Percentiles rank a stretch among this genome's conserved stretches.
These are phyloP conservation scores for Sebastes schlegelii DNA, from an alignment of 2,113 vertebrate species.

Conservation along the genomic window DNA sequence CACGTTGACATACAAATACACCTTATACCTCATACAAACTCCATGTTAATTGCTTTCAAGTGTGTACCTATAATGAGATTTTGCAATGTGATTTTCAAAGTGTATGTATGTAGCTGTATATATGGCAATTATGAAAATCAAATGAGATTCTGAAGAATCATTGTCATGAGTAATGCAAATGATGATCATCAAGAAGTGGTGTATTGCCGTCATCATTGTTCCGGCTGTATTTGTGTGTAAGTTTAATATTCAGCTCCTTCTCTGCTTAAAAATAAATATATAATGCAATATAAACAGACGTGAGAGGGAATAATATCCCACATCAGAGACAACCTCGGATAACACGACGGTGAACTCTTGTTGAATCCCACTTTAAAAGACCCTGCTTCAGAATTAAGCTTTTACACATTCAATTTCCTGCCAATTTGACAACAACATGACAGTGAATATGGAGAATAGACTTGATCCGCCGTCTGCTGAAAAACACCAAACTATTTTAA, in stretches of 20 bases:
- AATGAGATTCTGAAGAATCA: constrained; percentile 66
- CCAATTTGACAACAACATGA: constrained; percentile 82
- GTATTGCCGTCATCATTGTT: constrained; percentile 54
- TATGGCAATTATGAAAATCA: constrained; percentile 69
- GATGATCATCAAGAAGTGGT: constrained; percentile 64
- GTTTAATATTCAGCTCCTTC: constrained; percentile 83
- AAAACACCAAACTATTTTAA: constrained; percentile 70
- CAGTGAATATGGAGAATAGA: constrained; percentile 71
- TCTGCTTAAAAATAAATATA: constrained; percentile 83
- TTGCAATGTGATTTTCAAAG: constrained; percentile 42
- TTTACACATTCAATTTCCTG: constrained; percentile 85
- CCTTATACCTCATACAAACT: constrained; percentile 56
- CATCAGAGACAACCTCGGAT: constrained; percentile 78
- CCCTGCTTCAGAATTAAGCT: constrained; percentile 77
- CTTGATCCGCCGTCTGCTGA: constrained; percentile 51
- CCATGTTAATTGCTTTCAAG: constrained; percentile 68
- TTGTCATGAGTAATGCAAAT: constrained; percentile 69
- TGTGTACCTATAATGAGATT: constrained; percentile 56
- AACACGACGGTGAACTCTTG: constrained; percentile 79
- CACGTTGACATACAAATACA: constrained; percentile 55
- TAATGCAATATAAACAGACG: constrained; percentile 84
- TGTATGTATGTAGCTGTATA: constrained; percentile 43
- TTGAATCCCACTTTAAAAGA: constrained; percentile 77
- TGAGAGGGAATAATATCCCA: constrained; percentile 84
- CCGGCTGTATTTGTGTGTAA: constrained; percentile 60